These are phyloP conservation scores for Pagrus major DNA, from an alignment of 2,113 vertebrate genomes.

Conservation along the genomic window DNA sequence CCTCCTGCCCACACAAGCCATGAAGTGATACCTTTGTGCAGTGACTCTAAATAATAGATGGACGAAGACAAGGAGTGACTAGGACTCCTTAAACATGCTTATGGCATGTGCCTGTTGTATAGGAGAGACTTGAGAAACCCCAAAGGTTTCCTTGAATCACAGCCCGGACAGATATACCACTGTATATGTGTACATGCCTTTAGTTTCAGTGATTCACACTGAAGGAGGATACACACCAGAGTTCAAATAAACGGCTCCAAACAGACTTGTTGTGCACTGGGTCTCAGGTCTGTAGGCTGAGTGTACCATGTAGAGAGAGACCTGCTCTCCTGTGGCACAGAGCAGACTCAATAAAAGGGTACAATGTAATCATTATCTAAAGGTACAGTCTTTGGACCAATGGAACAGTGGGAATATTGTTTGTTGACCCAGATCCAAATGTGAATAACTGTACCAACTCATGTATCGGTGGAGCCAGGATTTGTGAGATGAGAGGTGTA, in stretches of 20 bases:
- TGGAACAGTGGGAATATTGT: neutral
- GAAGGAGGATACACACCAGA: slow-evolving; percentile 7
- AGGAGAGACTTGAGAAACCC: neutral
- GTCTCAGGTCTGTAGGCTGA: neutral
- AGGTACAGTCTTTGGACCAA: neutral
- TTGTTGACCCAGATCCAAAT: slow-evolving; percentile 5
- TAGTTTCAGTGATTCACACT: neutral
- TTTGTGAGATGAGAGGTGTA: neutral
- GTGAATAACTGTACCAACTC: neutral
- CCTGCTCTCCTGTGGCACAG: neutral
- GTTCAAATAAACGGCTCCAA: slow-evolving; percentile 25
- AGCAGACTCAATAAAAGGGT: neutral
- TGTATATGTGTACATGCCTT: neutral
- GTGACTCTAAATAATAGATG: neutral
- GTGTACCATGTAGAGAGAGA: neutral
- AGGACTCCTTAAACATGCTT: neutral
- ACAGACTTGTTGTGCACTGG: neutral
- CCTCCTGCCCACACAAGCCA: neutral
- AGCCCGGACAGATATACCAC: neutral
- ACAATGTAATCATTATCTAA: neutral
- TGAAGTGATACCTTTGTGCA: neutral
- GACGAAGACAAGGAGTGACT: too few species aligned
- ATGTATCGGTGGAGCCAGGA: neutral
- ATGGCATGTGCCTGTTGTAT: neutral
- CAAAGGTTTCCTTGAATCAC: neutral